Evolutionary conservation across 1,140 invertebrate species (phyloP).

Genomic region (Planococcus citri): DNA sequence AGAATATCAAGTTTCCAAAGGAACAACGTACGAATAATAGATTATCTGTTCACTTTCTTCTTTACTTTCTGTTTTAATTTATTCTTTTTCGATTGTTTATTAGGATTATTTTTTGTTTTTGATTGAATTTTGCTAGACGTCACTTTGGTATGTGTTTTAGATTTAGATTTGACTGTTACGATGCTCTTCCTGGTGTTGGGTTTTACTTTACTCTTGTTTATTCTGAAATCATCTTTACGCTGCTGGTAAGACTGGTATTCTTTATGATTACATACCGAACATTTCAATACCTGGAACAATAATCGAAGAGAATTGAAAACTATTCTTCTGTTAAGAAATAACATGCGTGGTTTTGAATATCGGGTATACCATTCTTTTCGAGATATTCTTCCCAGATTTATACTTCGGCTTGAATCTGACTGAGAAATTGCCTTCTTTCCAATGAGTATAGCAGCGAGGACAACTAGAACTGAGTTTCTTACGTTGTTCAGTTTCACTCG

Average conservation of each 20-base stretch:
- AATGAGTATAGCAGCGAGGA: not conserved
- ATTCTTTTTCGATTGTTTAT: too few relatives aligned
- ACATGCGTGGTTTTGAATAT: not conserved
- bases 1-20: too few relatives aligned
- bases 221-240: not conserved
- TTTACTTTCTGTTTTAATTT: too few relatives aligned
- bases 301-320: not conserved
- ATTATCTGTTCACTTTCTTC: too few relatives aligned
- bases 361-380: not conserved
- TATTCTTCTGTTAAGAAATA: not conserved
- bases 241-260: not conserved
- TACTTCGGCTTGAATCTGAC: not conserved
- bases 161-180: not conserved
- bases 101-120: too few relatives aligned
- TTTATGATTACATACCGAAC: not conserved
- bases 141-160: too few relatives aligned
- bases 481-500: too few relatives aligned
- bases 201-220: not conserved
- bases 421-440: not conserved
- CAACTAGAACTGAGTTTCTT: not conserved
- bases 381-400: not conserved
- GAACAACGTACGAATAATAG: too few relatives aligned
- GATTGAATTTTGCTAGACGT: too few relatives aligned
- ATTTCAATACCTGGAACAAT: not conserved
- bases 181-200: not conserved